These are phyloP conservation scores for Scelioninae gen. 2 DNA, from an alignment of 2,888 invertebrate species.

Conservation along the genomic window DNA sequence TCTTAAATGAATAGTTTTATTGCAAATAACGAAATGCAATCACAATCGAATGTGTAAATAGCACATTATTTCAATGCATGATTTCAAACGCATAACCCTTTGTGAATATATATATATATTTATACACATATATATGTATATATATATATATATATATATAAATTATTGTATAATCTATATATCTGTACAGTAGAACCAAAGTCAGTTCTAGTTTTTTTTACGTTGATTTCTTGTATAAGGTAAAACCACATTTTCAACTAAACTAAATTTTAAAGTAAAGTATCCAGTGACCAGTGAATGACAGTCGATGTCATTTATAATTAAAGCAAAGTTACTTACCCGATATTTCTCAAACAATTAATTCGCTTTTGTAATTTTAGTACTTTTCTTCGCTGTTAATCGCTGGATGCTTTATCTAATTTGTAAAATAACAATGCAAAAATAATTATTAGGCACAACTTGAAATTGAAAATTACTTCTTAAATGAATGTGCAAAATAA, in stretches of 20 bases:
- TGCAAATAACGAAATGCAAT: no score
- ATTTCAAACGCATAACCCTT: conserved; percentile 37
- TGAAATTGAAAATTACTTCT: no score
- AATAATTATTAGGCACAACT: conserved; percentile 14
- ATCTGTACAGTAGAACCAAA: conserved; percentile 72
- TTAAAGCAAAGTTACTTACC: no score
- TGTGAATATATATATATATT: conserved; percentile 22
- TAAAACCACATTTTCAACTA: conserved; percentile 35
- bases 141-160: conserved; percentile 34
- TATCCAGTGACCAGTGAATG: no score
- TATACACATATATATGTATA: conserved; percentile 13
- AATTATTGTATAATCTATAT: conserved; percentile 66
- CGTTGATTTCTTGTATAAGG: conserved; percentile 25
- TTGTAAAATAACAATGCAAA: conserved; percentile 12
- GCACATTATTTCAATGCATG: conserved; percentile 36
- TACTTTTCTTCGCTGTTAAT: no score
- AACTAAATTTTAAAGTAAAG: no score
- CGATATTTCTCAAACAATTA: no score
- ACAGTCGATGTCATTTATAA: no score
- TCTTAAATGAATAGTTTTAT: no score
- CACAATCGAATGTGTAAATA: no score
- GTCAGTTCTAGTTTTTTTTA: conserved; percentile 62
- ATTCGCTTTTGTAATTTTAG: no score
- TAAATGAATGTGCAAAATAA: no score
- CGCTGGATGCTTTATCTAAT: background rate